Conservation (phyloP, 2,113 vertebrate genomes). For the Pituophis catenifer region DNA sequence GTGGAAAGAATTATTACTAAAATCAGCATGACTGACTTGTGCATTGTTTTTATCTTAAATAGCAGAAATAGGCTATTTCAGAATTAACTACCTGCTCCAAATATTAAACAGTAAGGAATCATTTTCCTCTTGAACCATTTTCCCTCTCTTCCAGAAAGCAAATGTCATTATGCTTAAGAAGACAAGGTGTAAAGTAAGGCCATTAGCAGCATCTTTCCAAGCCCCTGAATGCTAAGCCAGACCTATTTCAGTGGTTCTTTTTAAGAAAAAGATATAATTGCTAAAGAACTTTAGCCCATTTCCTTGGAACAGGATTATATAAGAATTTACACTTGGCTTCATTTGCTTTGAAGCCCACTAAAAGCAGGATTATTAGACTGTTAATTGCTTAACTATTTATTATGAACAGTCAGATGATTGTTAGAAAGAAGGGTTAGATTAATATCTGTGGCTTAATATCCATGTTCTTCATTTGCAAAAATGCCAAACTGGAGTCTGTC, state of each 20-base stretch:
- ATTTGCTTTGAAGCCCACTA: neutral
- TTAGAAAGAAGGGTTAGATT: neutral
- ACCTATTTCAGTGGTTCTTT: neutral
- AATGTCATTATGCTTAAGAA: neutral
- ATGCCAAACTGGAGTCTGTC: neutral
- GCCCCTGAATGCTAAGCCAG: neutral
- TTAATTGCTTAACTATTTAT: slow-evolving; percentile 10
- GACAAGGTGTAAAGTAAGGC: neutral
- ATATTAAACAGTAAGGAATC: neutral
- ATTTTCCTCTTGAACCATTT: neutral
- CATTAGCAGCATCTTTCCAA: neutral
- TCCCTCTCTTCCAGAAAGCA: neutral
- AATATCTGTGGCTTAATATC: neutral
- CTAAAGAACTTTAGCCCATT: neutral
- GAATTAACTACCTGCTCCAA: neutral
- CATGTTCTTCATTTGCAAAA: neutral
- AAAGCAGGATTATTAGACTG: neutral
- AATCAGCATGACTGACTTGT: neutral
- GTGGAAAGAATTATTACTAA: neutral
- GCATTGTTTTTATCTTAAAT: neutral
- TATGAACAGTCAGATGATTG: neutral
- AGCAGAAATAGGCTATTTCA: neutral
- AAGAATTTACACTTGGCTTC: neutral
- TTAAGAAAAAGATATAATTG: neutral
- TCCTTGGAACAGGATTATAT: neutral